Base-by-base conservation (phyloP, 2,888 invertebrate genomes). In the Sisyra nigra region DNA sequence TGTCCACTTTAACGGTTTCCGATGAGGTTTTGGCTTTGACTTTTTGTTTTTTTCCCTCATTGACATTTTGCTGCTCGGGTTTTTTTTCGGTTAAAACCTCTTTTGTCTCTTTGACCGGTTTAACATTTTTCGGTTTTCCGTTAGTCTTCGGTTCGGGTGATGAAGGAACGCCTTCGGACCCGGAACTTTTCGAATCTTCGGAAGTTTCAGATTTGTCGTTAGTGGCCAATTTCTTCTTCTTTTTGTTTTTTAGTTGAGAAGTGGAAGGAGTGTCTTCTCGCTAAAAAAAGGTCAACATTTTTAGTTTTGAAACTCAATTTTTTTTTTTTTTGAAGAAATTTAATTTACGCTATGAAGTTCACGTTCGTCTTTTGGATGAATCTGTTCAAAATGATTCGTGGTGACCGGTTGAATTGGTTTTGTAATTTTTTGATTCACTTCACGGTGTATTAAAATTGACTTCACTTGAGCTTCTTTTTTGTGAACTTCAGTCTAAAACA, bases 331-430 rank as follows among this genome's bases (percentile, higher is more conserved):
- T n/a, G n/a, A n/a, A n/a, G n/a, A n/a, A n/a, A n/a, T n/a, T n/a
- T n/a, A n/a, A 63, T 66, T 45, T 62, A 60, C 50, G 62, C 61
- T 51, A 49, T 66, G 61, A 48, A 76, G 59, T 57, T 73, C 73
- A 48, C 74, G 60, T 40, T 84, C 84, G 66, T 88, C 88, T 68
- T 86, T 87, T 41, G 88, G 87, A 52, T 76, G 78, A 60, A 74
- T 77, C 56, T 75, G 68, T 57, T 83, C 82, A 64, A 86, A 85
- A 63, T 80, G 76, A 71, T 86, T 87, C 40, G 65, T 57, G 40
- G 67, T 57, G 36, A 56, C 49, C 46, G 55, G 53, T 48, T 66
- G 13, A 14, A 35, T 24, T 1, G 24, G 24, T 35, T 13, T 13
- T 35, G 35, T 4, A 13, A 13, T 7, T 24, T 24, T 24, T 24